Conservation (phyloP, 2,797 vertebrate species). For the Setipinna tenuifilis region DNA sequence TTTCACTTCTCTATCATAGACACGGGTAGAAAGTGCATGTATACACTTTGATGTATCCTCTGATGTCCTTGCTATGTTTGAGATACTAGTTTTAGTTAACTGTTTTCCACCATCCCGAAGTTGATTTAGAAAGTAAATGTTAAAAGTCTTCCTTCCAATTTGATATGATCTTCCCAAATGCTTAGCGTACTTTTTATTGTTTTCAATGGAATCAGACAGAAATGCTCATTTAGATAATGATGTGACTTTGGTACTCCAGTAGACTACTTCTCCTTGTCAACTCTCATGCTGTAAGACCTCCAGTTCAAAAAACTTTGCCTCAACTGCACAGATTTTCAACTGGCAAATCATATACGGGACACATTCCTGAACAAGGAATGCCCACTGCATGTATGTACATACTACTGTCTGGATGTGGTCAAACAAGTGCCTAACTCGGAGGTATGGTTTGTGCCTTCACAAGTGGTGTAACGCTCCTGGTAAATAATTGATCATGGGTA, state of each 20-base stretch:
- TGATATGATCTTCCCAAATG: not conserved
- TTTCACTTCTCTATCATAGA: not conserved
- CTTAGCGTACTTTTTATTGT: not conserved
- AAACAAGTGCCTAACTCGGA: constrained; percentile 73
- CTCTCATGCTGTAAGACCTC: not conserved
- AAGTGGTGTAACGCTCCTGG: constrained; percentile 50
- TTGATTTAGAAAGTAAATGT: constrained; percentile 4
- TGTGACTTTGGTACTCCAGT: not conserved
- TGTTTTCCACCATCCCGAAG: not conserved
- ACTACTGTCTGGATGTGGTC: constrained; percentile 55
- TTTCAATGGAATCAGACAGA: not conserved
- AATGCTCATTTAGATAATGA: constrained; percentile 8
- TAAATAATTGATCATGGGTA: constrained; percentile 46
- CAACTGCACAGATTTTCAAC: not conserved
- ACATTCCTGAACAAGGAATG: constrained; percentile 60
- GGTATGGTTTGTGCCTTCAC: constrained; percentile 49
- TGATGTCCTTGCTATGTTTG: not conserved
- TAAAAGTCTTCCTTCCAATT: constrained; percentile 6
- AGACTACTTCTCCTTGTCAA: not conserved
- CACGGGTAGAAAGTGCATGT: not conserved
- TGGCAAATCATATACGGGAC: constrained; percentile 36
- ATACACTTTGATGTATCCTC: not conserved
- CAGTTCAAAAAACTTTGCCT: not conserved
- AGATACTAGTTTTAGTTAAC: constrained; percentile 19
- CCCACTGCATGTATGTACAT: constrained; percentile 58